Conservation (phyloP, 1,140 invertebrate species). For the Lepidurus couesii region DNA sequence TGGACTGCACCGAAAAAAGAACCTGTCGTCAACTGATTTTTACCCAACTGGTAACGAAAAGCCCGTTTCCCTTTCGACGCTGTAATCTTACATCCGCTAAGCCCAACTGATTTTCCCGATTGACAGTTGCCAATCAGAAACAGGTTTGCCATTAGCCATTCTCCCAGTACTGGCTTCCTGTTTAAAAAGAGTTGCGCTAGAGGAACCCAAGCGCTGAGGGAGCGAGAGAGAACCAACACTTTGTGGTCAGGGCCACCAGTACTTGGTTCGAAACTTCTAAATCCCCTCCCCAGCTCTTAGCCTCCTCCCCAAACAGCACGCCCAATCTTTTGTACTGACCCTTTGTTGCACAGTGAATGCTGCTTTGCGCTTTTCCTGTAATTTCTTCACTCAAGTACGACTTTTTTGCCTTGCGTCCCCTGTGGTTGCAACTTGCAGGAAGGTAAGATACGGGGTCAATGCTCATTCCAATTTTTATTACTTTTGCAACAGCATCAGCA, state of each 20-base stretch:
- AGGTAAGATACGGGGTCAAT: conserved; percentile 12
- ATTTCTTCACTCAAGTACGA: background rate
- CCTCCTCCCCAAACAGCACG: background rate
- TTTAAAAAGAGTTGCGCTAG: background rate
- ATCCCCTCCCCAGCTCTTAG: background rate
- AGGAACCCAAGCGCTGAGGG: background rate
- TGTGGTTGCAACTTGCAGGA: conserved; percentile 6
- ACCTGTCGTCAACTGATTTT: background rate
- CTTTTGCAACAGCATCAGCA: background rate
- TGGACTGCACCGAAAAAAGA: background rate
- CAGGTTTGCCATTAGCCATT: background rate
- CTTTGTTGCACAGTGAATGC: conserved; percentile 6
- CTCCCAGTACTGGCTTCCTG: background rate
- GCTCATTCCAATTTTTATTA: conserved; percentile 3
- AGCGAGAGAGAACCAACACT: background rate
- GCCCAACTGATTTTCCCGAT: background rate
- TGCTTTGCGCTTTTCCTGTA: background rate
- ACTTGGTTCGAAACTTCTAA: background rate
- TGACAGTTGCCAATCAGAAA: background rate
- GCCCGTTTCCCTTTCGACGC: background rate
- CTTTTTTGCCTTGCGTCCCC: background rate
- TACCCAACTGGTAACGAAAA: background rate
- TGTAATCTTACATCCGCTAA: background rate
- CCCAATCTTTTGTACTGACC: background rate
- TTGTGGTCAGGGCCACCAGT: background rate